Percentiles rank a stretch among this genome's conserved stretches.
phyloP scores from a whole-genome alignment of 2,888 invertebrate species.

The Aphodius granarius region DNA sequence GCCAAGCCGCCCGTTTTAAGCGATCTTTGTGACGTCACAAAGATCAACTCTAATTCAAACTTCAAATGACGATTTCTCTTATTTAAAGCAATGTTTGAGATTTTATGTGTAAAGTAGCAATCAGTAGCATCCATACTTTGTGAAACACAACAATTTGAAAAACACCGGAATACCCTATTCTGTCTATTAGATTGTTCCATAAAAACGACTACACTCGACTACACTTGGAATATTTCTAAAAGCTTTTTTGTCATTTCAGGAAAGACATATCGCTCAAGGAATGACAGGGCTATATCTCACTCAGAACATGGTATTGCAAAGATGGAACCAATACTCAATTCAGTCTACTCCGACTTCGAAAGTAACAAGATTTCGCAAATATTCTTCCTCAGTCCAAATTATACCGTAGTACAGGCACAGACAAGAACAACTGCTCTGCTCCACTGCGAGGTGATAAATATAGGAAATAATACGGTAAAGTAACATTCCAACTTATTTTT shows the following conservation, averaged over 20 bases:
- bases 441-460: conserved; percentile 66
- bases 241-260: conserved; percentile 1
- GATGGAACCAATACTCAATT: conserved; percentile 31
- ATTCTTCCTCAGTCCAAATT: conserved; percentile 64
- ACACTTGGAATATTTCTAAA: no score
- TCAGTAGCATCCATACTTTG: no score
- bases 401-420: conserved; percentile 66
- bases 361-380: conserved; percentile 14
- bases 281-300: conserved; percentile 23
- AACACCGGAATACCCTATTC: no score
- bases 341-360: conserved; percentile 27
- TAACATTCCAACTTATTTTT: background rate
- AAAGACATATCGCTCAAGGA: conserved; percentile 10
- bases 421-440: conserved; percentile 64
- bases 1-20: no score
- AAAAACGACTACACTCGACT: no score
- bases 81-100: no score
- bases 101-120: no score
- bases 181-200: no score
- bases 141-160: no score
- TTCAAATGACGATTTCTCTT: no score
- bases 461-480: conserved; percentile 63
- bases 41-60: no score
- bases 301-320: conserved; percentile 28
- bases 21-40: no score